Percentiles rank a stretch among this genome's conserved stretches.
These are phyloP conservation scores for Rhyacophila brunnea DNA, from an alignment of 1,140 invertebrate genomes.

Conservation along the genomic window DNA sequence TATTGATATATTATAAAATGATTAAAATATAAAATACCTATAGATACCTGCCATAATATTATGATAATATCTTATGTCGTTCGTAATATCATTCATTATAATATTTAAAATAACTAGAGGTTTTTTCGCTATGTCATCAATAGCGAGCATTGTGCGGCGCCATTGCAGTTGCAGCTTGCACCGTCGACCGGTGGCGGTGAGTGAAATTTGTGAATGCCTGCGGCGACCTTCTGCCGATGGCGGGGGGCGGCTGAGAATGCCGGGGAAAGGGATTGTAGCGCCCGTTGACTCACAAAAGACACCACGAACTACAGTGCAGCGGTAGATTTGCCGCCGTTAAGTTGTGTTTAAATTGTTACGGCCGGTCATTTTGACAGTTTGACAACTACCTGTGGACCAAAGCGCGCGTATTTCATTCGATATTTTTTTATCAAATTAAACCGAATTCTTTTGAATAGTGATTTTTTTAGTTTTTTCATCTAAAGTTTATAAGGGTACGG, in stretches of 20 bases:
- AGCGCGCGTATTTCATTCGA: conserved; percentile 1
- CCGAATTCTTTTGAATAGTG: no score
- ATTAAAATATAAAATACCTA: no score
- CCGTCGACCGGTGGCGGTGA: not conserved
- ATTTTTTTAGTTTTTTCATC: no score
- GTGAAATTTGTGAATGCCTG: conserved; percentile 17
- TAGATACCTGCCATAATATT: no score
- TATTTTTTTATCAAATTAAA: no score
- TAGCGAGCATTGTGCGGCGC: not conserved
- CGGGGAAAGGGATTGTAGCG: conserved; percentile 1
- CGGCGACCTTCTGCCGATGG: conserved; percentile 12
- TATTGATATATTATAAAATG: no score
- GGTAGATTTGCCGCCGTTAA: conserved; percentile 1
- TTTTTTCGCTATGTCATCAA: no score
- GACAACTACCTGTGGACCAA: conserved; percentile 24
- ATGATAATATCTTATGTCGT: no score
- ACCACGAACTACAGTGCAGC: conserved; percentile 5
- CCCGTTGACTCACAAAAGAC: conserved; percentile 10
- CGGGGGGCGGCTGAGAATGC: conserved; percentile 1
- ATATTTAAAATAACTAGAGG: no score
- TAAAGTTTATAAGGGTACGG: no score
- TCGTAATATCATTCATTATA: no score
- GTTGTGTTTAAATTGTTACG: not conserved
- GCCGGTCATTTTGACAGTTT: not conserved
- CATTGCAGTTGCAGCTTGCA: conserved; percentile 9